Evolutionary conservation across 2,888 invertebrate genomes (phyloP), one percentile per base, ranked within the genome.

Genomic region (Pandemis cinnamomeana): DNA sequence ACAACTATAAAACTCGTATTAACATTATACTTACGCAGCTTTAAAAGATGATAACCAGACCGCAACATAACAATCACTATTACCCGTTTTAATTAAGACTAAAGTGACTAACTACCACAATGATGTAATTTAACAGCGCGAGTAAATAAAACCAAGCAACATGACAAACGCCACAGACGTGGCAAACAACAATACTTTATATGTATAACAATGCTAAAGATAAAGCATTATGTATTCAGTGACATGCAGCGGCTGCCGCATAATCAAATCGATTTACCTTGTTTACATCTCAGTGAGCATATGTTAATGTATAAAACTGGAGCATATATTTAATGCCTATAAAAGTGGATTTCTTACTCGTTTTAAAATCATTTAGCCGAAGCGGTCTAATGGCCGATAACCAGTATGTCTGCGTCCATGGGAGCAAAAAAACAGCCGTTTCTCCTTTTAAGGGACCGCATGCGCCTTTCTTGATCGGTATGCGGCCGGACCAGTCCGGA

Each of bases 381-480:
- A 70, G 82, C 81, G 77, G 79, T 80, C 82, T 86, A 86, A 89
- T 82, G 83, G 84, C 81, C 80, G 82, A 79, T 86, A 81, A 80
- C 85, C 72, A 70, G 73, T 69, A 68, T 68, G 71, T 48, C 70
- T 46, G 67, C 72, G 86, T 87, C 84, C 86, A 86, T 80, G 79
- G 73, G 83, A 79, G 80, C 81, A 82, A 84, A 83, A 89, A 91
- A 92, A 81, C 87, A 91, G 88, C 86, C 83, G 87, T 89, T 88
- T 87, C 87, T 83, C 88, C 90, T 87, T 90, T 88, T 89, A 91
- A 86, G 88, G 91, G 83, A 86, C 90, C 89, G 91, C 87, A 86
- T 85, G 85, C 86, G 88, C 90, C 89, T 90, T 92, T 91, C 90
- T 87, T 91, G 89, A 87, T 86, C 85, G 92, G 92, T 84, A 92